phyloP scores from a whole-genome alignment of 2,888 invertebrate genomes.

The Penaeus monodon region DNA sequence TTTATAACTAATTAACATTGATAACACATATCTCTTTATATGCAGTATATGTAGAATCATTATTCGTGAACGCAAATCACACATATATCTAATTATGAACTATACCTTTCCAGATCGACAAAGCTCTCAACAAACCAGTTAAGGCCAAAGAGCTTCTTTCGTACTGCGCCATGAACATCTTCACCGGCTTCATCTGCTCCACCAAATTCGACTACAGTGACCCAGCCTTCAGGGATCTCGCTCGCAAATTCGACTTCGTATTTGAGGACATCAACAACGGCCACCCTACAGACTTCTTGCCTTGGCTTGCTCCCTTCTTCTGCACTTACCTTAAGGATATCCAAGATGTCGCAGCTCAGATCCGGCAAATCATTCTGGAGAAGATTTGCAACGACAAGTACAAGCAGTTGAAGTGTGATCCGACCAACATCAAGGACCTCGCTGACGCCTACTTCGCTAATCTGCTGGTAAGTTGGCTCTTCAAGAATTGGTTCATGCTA shows the following conservation, averaged over 20 bases:
- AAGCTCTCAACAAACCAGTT: constrained; percentile 42
- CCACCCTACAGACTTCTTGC: constrained; percentile 87
- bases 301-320: constrained; percentile 84
- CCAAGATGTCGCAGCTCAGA: constrained; percentile 78
- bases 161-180: constrained; percentile 77
- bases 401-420: constrained; percentile 66
- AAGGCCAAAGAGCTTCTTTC: constrained; percentile 70
- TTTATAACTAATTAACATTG: not conserved
- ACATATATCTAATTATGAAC: constrained; percentile 65
- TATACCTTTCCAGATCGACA: constrained; percentile 62
- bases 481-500: not conserved
- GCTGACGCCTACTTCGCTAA: constrained; percentile 83
- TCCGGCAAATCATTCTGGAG: constrained; percentile 81
- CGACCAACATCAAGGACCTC: constrained; percentile 78
- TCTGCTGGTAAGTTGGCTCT: constrained; percentile 71
- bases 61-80: constrained; percentile 68
- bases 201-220: constrained; percentile 77
- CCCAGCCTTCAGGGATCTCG: constrained; percentile 77
- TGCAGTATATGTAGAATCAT: not conserved
- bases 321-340: constrained; percentile 78
- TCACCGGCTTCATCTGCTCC: constrained; percentile 87
- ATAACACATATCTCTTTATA: too few relatives aligned
- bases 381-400: constrained; percentile 75
- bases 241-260: constrained; percentile 84
- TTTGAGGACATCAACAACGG: constrained; percentile 94